Base-by-base conservation (phyloP, 2,797 vertebrate species). In the Eleutherodactylus coqui region DNA sequence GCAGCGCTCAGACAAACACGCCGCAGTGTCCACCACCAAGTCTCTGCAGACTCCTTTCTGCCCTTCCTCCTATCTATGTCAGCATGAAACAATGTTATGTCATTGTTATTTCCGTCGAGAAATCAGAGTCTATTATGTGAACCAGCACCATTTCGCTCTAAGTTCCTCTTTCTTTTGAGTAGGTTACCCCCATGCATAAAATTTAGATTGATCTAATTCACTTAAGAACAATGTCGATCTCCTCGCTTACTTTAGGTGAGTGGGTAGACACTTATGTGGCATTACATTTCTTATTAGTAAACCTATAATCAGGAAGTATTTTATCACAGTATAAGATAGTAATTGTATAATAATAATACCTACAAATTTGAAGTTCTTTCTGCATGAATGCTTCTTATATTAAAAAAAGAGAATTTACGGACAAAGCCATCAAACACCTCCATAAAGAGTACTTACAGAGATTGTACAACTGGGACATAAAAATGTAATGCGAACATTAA, bases 351-450 rank as follows among this genome's bases (percentile, higher is more conserved):
- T 83, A 83, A 73, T 83, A 41, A 64, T 84, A 4, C 21, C 34
- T 75, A 58, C 14, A 45, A 21, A 32, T 62, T 24, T 34, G 5
- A 84, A 49, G 43, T 24, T 64, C 58, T 77, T 60, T 51, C 27
- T 19, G 10, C 72, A 32, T 17, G 9, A 75, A 83, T 62, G 53
- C 19, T 76, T 76, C 43, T 38, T 70, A 58, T n/a, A 49, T 75
- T n/a, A n/a, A 16, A 45, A 49, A 62, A 11, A 58, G 13, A 58
- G 62, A 70, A 24, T 58, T 85, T 76, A 85, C 79, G 64, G 64
- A 85, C 36, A 60, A 19, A 55, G 43, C 75, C 21, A 78, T 85
- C 78, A 85, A 77, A 69, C 83, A 43, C 83, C 83, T 49, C 45
- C 83, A 72, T 67, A 53, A 77, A 21, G 51, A 67, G 47, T 76